Percentiles rank a stretch among this genome's conserved stretches.
phyloP scores from a whole-genome alignment of 1,140 invertebrate species.

The Neodiprion fabricii region DNA sequence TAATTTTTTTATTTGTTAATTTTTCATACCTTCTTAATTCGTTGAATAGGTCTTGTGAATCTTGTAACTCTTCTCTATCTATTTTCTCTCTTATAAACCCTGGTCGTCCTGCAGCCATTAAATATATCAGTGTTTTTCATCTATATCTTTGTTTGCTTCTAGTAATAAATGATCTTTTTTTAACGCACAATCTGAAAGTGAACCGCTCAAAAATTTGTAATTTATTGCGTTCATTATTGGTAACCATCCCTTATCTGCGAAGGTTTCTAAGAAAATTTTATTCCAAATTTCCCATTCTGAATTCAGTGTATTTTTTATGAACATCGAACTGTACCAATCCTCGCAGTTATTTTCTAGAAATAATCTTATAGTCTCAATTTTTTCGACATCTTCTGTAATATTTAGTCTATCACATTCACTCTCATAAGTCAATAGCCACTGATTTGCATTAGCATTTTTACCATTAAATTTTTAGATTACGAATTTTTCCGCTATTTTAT shows the following conservation, averaged over 20 bases:
- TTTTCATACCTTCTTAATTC: not conserved
- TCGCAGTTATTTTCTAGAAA: too few species aligned
- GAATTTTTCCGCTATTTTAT: too few species aligned
- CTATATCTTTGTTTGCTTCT: not conserved
- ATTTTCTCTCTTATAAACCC: constrained; percentile 11
- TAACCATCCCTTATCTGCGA: constrained; percentile 16
- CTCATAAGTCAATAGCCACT: too few species aligned
- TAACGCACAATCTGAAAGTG: constrained; percentile 2
- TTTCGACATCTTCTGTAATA: too few species aligned
- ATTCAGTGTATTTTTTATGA: too few species aligned
- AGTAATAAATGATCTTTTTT: constrained; percentile 15
- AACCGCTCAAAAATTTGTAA: constrained; percentile 8
- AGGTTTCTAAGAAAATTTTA: constrained; percentile 5
- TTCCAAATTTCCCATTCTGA: not conserved
- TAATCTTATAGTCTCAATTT: too few species aligned
- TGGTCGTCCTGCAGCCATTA: constrained; percentile 10
- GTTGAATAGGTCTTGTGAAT: too few species aligned
- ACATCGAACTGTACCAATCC: too few species aligned
- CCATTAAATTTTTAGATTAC: too few species aligned
- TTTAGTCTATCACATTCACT: too few species aligned
- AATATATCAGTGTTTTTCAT: not conserved
- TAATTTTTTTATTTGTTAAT: constrained; percentile 4
- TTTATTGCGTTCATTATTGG: not conserved
- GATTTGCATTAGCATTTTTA: too few species aligned
- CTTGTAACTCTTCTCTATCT: not conserved